Evolutionary conservation across 2,113 vertebrate species (phyloP).

Genomic region (Spermophilus dauricus): DNA sequence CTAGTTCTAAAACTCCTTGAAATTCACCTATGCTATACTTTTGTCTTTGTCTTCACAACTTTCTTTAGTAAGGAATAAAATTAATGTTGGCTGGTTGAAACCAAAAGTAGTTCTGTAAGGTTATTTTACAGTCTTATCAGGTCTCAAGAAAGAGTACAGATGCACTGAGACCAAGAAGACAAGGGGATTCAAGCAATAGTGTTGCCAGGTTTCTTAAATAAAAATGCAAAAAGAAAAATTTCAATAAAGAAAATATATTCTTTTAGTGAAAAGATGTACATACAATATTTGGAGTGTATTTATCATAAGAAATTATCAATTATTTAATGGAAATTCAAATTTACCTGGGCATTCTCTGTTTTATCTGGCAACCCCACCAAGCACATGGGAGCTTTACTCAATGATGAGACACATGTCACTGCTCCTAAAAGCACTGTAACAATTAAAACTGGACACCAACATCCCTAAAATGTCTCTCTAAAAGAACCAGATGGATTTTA

Average conservation of each 20-base stretch:
- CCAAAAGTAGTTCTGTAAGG: background rate
- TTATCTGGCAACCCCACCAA: background rate
- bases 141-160: background rate
- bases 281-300: background rate
- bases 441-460: background rate
- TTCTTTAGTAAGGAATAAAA: conserved; percentile 7
- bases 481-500: background rate
- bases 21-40: background rate
- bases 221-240: background rate
- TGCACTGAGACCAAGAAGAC: background rate
- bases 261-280: background rate
- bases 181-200: background rate
- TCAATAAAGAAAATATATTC: background rate
- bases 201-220: background rate
- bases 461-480: background rate
- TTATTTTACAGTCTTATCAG: background rate
- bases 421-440: background rate
- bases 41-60: background rate
- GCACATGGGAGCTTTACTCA: background rate
- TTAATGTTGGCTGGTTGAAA: background rate
- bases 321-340: conserved; percentile 25
- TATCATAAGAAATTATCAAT: background rate
- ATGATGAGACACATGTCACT: background rate
- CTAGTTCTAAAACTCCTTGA: conserved; percentile 1
- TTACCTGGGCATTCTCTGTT: background rate